Conservation (phyloP, 1,140 invertebrate species). For the Bombus confusus region DNA sequence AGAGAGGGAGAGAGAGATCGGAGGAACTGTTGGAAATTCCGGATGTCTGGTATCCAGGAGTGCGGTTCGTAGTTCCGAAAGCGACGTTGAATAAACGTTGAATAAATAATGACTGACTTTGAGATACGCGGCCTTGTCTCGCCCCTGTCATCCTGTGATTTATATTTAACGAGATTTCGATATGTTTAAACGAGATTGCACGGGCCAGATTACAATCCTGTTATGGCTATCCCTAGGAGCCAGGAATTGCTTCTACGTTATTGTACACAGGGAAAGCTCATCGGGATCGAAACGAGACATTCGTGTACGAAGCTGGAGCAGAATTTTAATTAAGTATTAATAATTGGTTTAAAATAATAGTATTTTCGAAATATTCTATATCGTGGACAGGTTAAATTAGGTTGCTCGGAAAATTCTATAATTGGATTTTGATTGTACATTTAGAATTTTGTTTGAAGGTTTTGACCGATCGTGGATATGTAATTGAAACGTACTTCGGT, state of each 20-base stretch:
- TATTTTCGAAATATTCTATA: no score
- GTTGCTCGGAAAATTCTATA: not conserved
- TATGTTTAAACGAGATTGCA: not conserved
- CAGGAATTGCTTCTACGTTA: not conserved
- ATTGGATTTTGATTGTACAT: not conserved
- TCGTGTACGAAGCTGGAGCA: not conserved
- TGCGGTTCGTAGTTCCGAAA: not conserved
- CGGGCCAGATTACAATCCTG: not conserved
- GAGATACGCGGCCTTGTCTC: not conserved
- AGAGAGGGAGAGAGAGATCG: no score
- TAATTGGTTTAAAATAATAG: not conserved
- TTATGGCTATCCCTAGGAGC: not conserved
- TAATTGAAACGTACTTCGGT: no score
- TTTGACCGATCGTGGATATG: no score
- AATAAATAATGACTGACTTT: conserved; percentile 1
- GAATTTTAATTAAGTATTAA: not conserved
- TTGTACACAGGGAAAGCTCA: not conserved
- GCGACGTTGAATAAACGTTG: not conserved
- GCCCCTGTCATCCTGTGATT: not conserved
- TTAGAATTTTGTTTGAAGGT: not conserved
- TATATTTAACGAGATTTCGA: not conserved
- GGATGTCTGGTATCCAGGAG: not conserved
- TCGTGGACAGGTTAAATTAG: not conserved
- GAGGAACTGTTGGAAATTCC: not conserved
- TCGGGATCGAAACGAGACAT: no score